Percentiles rank a stretch among this genome's conserved stretches.
Evolutionary conservation across 2,797 vertebrate species (phyloP).

Genomic region (Enteromius afrohamiltoni): DNA sequence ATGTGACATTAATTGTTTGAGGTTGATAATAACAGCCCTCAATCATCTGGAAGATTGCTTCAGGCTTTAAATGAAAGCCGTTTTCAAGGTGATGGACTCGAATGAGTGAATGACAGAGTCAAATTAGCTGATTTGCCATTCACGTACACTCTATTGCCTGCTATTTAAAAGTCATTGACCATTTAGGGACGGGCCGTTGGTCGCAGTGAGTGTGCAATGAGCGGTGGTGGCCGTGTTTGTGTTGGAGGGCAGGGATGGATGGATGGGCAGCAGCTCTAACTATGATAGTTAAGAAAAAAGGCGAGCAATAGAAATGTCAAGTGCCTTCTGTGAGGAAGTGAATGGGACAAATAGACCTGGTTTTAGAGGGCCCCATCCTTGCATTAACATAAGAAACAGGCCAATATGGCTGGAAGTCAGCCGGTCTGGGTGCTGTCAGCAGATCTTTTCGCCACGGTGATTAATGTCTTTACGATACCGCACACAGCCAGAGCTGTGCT

Average conservation of each 20-base stretch:
- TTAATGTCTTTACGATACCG: slow-evolving; percentile 92
- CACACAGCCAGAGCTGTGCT: slow-evolving; percentile 73
- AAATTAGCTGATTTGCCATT: slow-evolving; percentile 71
- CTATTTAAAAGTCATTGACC: slow-evolving; percentile 73
- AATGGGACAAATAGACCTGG: slow-evolving; percentile 64
- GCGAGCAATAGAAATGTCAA: slow-evolving; percentile 75
- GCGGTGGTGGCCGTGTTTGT: slow-evolving; percentile 61
- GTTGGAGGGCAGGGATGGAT: slow-evolving; percentile 61
- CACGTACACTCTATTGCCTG: slow-evolving; percentile 72
- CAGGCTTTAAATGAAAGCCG: slow-evolving; percentile 65
- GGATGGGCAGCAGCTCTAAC: slow-evolving; percentile 54
- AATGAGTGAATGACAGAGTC: slow-evolving; percentile 67
- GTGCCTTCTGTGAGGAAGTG: slow-evolving; percentile 66
- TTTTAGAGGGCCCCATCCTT: slow-evolving; percentile 63
- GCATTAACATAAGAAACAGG: slow-evolving; percentile 90
- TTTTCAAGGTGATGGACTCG: slow-evolving; percentile 68
- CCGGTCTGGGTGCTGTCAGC: slow-evolving; percentile 82
- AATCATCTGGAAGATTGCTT: slow-evolving; percentile 71
- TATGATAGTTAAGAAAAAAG: slow-evolving; percentile 60
- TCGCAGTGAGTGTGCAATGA: slow-evolving; percentile 59
- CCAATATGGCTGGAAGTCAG: slow-evolving; percentile 74
- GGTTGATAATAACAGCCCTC: slow-evolving; percentile 71
- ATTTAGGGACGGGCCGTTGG: slow-evolving; percentile 65
- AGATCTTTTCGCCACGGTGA: slow-evolving; percentile 83
- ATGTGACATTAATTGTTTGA: slow-evolving; percentile 75